Evolutionary conservation across 2,888 invertebrate species (phyloP), one percentile per base, ranked within the genome.

Genomic region (Pristionchus maxplancki): DNA sequence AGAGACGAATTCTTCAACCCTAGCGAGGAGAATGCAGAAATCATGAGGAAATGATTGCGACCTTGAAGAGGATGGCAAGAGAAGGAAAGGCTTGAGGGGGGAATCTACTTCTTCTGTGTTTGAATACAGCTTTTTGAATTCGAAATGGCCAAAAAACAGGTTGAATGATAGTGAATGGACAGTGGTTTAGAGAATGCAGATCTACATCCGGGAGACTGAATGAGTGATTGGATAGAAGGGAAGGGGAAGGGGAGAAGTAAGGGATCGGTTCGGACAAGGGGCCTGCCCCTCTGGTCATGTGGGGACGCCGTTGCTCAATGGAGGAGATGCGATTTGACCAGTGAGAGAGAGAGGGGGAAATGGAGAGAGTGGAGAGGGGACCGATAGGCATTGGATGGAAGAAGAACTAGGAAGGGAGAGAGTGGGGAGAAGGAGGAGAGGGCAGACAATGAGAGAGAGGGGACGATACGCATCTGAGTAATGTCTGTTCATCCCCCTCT

Each of bases 381-480:
- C 40, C n/a, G 40, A n/a, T 78, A 24, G 24, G 44, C 78, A 40
- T 34, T 31, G 58, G 50, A 50, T 50, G 50, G 34, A 34, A 67
- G 15, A 67, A 67, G 28, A 34, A 74, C 74, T 44, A 28, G 3
- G 37, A 37, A 15, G 11, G 11, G 28, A 48, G 78, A 78, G 78
- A 48, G 78, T n/a, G 15, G 1, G 28, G 44, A 15, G 78, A 48
- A 15, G n/a, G 78, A 48, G 78, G n/a, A 20, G n/a, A 17, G 34
- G 6, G 17, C 15, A 5, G 74, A 74, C 40, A 40, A 17, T 24
- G 31, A 37, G 24, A 13, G 48, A 20, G 48, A n/a, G 15, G 17
- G 8, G n/a, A 4, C 40, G 78, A 78, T 78, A 78, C 28, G 44
- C 78, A 78, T 78, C 78, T 78, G 78, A 78, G 78, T 78, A 78